These are phyloP conservation scores for Acleris holmiana DNA, from an alignment of 2,888 invertebrate species.

Conservation along the genomic window DNA sequence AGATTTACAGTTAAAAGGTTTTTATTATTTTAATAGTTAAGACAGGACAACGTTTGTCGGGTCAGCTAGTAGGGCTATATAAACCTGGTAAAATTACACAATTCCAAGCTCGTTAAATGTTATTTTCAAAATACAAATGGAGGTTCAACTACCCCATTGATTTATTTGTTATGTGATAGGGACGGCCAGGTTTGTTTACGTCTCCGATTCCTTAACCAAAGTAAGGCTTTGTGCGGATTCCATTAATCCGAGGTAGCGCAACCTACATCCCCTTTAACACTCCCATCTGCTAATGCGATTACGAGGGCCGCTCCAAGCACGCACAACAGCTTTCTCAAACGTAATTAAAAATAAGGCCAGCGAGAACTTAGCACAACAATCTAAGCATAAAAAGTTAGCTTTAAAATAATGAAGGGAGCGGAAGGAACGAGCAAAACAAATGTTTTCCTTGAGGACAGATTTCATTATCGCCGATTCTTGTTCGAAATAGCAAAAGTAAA, in stretches of 20 bases:
- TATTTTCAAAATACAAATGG: too few species aligned
- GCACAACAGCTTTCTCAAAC: conserved; percentile 55
- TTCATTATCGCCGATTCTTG: conserved; percentile 62
- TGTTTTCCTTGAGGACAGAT: conserved; percentile 58
- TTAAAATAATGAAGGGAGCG: conserved; percentile 42
- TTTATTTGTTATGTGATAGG: too few species aligned
- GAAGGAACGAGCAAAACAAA: conserved; percentile 48
- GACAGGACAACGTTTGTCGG: too few species aligned
- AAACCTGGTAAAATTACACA: too few species aligned
- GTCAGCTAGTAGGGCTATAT: too few species aligned
- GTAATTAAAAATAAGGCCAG: conserved; percentile 58
- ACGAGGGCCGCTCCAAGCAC: conserved; percentile 63
- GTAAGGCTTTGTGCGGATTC: conserved; percentile 52
- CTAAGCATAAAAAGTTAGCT: conserved; percentile 42
- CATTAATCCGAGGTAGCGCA: conserved; percentile 60
- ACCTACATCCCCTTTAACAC: conserved; percentile 57
- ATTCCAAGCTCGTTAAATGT: too few species aligned
- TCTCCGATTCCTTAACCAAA: neutral
- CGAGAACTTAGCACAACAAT: conserved; percentile 41
- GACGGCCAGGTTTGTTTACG: neutral
- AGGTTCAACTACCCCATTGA: too few species aligned
- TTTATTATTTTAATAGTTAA: too few species aligned
- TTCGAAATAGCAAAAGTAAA: conserved; percentile 70
- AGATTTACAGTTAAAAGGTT: too few species aligned
- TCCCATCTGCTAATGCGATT: conserved; percentile 69